A percentile compares a stretch with the other conserved stretches of the same genome.
phyloP scores from a whole-genome alignment of 2,797 vertebrate species.

The Pipistrellus nathusii region DNA sequence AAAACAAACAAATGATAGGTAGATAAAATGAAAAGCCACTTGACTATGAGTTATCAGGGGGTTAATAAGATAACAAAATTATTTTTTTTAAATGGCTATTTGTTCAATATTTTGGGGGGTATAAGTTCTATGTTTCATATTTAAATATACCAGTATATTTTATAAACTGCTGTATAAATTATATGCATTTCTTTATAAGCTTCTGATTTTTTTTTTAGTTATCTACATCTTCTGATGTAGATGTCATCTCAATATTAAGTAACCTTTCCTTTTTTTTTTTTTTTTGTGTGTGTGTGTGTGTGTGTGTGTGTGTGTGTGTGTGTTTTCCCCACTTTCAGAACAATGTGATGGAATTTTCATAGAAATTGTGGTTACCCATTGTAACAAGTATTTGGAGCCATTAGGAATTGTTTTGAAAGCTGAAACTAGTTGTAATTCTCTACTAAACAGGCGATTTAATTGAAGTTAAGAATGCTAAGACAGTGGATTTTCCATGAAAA shows the following conservation, averaged over 20 bases:
- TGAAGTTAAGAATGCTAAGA: conserved; percentile 38
- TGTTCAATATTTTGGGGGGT: neutral
- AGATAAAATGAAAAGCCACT: neutral
- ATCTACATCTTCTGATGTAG: neutral
- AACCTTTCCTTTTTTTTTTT: neutral
- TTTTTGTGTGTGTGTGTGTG: neutral
- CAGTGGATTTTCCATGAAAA: neutral
- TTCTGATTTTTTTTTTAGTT: neutral
- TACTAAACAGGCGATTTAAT: neutral
- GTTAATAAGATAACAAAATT: neutral
- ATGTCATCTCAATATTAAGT: conserved; percentile 20
- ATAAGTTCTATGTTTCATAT: neutral
- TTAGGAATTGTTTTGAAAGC: conserved; percentile 33
- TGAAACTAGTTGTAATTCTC: neutral
- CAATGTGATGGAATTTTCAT: neutral
- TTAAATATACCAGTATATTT: neutral
- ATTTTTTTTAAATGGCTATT: neutral
- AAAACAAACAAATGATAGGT: too few species aligned
- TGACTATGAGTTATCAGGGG: neutral
- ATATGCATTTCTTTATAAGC: neutral
- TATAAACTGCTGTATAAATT: neutral
- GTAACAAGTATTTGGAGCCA: conserved; percentile 12
- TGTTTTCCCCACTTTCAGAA: neutral
- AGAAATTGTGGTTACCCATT: conserved; percentile 12
- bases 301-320: too few species aligned